Evolutionary conservation across 53 echinoderm and acorn worm genomes (phyloP), one percentile per base, ranked within the genome.

Genomic region (Arbacia lixula): DNA sequence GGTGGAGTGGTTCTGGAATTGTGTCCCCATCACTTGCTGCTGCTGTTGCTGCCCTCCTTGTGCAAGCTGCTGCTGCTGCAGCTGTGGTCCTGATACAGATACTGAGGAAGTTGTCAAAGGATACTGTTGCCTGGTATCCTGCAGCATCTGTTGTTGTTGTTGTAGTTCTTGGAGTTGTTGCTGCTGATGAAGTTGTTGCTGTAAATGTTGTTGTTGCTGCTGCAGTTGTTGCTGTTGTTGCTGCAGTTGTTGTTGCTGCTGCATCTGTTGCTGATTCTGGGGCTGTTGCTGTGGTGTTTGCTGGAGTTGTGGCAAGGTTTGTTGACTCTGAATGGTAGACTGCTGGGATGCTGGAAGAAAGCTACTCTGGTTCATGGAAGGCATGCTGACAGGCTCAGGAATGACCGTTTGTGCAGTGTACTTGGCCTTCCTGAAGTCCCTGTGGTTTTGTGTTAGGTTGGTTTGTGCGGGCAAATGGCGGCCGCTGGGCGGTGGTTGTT

Each of bases 91-190:
- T 84, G 87, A 32, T 81, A 73, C 55, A 36, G 79, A 19, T 68
- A 78, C 12, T 60, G 87, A 24, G 19, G 85, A 6, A 68, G 90
- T 31, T 81, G 90, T 12, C 46, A 29, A 20, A 39, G 41, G 35
- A 30, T 54, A 36, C 75, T 53, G 75, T 22, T 39, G 71, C 25
- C 25, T 68, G 37, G 36, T 36, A 4, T 19, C 29, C 31, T 32
- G 64, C 6, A 28, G 31, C 31, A 17, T 11, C 64, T 30, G 17
- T 30, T 30, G 33, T 26, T 31, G 30, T 4, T 64, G 64, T 8
- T 72, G 62, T 30, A 67, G 84, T 41, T 67, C 75, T 53, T 86
- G 72, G 62, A 83, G 85, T 34, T 85, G 84, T 68, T 49, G 56
- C 27, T 65, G 61, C 76, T 68, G 46, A 27, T 84, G 51, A 14